phyloP scores from a whole-genome alignment of 2,797 vertebrate genomes.

The Podarcis lilfordi region DNA sequence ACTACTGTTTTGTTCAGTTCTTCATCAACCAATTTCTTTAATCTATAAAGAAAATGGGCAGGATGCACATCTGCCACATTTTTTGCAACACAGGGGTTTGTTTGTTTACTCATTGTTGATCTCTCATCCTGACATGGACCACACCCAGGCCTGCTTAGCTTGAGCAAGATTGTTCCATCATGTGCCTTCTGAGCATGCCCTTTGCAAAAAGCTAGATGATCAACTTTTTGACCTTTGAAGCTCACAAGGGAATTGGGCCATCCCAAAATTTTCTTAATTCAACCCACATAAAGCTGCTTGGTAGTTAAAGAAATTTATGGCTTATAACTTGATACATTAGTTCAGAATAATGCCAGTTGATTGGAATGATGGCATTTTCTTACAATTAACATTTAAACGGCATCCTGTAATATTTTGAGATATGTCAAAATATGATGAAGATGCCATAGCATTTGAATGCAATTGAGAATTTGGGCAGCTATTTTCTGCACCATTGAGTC shows the following conservation, averaged over 20 bases:
- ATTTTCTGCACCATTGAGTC: conserved; percentile 23
- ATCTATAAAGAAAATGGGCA: no score
- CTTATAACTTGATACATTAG: conserved; percentile 24
- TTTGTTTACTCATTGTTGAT: no score
- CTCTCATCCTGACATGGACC: background rate
- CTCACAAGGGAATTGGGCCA: background rate
- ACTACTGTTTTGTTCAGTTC: no score
- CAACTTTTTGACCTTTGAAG: conserved; percentile 3
- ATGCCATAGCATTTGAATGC: conserved; percentile 44
- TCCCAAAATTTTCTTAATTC: conserved; percentile 31
- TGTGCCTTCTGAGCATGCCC: background rate
- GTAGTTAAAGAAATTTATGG: conserved; percentile 22
- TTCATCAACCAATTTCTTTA: no score
- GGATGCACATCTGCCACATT: no score
- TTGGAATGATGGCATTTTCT: conserved; percentile 20
- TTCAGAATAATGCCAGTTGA: conserved; percentile 4
- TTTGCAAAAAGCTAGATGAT: background rate
- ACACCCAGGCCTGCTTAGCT: background rate
- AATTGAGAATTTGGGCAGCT: conserved; percentile 48
- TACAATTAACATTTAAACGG: conserved; percentile 35
- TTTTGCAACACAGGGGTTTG: no score
- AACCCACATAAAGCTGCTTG: background rate
- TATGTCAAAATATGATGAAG: conserved; percentile 46
- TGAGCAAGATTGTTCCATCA: background rate
- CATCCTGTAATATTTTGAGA: conserved; percentile 32